Evolutionary conservation across 1,140 invertebrate genomes (phyloP), one percentile per base, ranked within the genome.

Genomic region (Leptonema lineaticorne): DNA sequence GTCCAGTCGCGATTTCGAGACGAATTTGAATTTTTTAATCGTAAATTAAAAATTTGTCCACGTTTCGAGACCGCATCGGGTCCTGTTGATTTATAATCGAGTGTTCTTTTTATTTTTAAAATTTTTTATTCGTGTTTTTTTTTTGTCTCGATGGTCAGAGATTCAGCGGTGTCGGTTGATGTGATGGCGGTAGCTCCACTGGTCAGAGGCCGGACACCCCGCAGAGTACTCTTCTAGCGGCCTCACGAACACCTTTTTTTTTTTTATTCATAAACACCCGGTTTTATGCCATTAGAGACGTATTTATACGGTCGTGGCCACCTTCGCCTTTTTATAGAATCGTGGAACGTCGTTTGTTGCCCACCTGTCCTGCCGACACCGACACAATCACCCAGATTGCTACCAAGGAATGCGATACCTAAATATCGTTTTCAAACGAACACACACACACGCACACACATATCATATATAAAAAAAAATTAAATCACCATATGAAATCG

Each of bases 251-350:
- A 28, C 24, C 57, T n/a, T n/a, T n/a, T n/a, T n/a, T n/a, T n/a
- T 68, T 30, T 64, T 71, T 71, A 68, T 71, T 71, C 70, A 71
- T 71, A 69, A 71, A 71, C 70, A 71, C 70, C 70, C 70, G 70
- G 70, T 71, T 71, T 71, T 69, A 71, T 71, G 56, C 67, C 70
- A 68, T 69, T 69, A 69, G 67, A 18, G 14, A 11, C 50, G 28
- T 63, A 68, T 65, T 67, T 65, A 71, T 68, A 71, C 29, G 67
- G 67, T 68, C 57, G 53, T 29, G 11, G 29, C 24, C 26, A 46
- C 30, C 57, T 53, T 24, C 50, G 50, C 50, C 16, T 16, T 45
- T 45, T 45, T 45, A 2, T n/a, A n/a, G n/a, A n/a, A 41, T 14
- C 16, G 37, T 3, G 16, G 37, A 41, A 2, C 9, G 16, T 11